A percentile compares a stretch with the other conserved stretches of the same genome.
Evolutionary conservation across 1,140 invertebrate species (phyloP).

Genomic region (Tetramorium parvispinum): DNA sequence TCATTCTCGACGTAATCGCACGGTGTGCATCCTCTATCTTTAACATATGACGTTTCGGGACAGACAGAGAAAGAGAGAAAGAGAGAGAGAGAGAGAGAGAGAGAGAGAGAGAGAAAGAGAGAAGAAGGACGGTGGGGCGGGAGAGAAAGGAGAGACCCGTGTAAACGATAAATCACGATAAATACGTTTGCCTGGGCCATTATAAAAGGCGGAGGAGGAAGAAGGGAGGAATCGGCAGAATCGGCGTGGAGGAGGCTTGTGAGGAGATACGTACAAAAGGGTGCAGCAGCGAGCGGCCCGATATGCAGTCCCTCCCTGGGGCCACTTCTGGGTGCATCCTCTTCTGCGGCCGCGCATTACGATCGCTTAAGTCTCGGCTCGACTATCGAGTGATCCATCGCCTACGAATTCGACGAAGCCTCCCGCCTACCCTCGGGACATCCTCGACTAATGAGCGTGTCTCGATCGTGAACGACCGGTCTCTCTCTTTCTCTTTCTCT

Average conservation of each 20-base stretch:
- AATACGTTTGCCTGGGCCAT: slow-evolving; percentile 83
- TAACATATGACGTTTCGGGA: slow-evolving; percentile 58
- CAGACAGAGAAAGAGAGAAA: slow-evolving; percentile 1
- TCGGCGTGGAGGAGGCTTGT: slow-evolving; percentile 45
- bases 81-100: slow-evolving; percentile 50
- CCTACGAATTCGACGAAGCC: slow-evolving; percentile 80
- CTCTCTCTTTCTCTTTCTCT: slow-evolving; percentile 21
- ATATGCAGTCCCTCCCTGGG: slow-evolving; percentile 75
- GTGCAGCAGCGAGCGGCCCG: slow-evolving; percentile 55
- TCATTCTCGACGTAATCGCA: slow-evolving; percentile 79
- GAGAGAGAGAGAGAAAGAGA: slow-evolving; percentile 1
- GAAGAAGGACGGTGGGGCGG: slow-evolving; percentile 7
- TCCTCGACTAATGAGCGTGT: slow-evolving; percentile 79
- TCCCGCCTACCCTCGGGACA: slow-evolving; percentile 75
- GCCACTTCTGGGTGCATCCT: slow-evolving; percentile 75
- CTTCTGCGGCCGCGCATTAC: slow-evolving; percentile 79
- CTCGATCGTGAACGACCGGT: slow-evolving; percentile 72
- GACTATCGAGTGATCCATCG: slow-evolving; percentile 83
- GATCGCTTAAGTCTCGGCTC: slow-evolving; percentile 83
- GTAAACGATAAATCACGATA: slow-evolving; percentile 85
- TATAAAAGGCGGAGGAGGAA: slow-evolving; percentile 76
- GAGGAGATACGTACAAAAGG: slow-evolving; percentile 61
- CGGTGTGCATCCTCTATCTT: slow-evolving; percentile 73
- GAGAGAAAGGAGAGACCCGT: slow-evolving; percentile 75
- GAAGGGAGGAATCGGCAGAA: slow-evolving; percentile 64